Evolutionary conservation across 2,113 vertebrate species (phyloP), one percentile per base, ranked within the genome.

Genomic region (Hystrix brachyura): DNA sequence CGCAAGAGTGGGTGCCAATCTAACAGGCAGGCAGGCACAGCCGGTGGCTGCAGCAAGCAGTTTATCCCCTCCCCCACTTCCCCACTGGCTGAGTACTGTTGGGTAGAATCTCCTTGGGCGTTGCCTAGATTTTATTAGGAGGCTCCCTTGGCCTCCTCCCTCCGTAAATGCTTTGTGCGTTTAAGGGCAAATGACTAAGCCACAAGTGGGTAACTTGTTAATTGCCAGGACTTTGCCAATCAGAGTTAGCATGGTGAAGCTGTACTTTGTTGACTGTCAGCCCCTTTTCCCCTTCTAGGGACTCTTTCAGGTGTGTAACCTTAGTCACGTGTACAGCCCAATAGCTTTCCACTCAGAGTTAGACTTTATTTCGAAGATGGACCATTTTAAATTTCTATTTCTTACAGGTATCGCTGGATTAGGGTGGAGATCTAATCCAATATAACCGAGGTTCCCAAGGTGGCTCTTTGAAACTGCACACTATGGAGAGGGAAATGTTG

Each of bases 1-100:
- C 51, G 46, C 46, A 32, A 46, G 74, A 51, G 74, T 8, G 6
- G 69, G 46, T 51, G 25, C 43, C 67, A 15, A 27, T 29, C 7
- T 29, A 51, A 51, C 25, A 25, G 46, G 51, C 8, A 29, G 46
- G 43, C 46, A 51, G 46, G 46, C 13, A 4, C 74, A 29, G 25
- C 27, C 8, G 46, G 25, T 0, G 48, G 27, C 10, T 48, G 4
- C 6, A 27, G 43, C 2, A 1, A 32, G 25, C 6, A 51, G 6
- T 51, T 32, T 78, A 6, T 29, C 25, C 72, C n/a, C 25, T 51
- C 27, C 14, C 25, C 43, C 23, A 1, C 25, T 23, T 76, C 72
- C 46, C 51, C 46, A 32, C 27, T 51, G 74, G 27, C 74, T 78
- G 74, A 51, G 46, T 17, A 32, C 25, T 51, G 17, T 15, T 51